Evolutionary conservation across 2,888 invertebrate species (phyloP), one percentile per base, ranked within the genome.

Genomic region (Bellardia pandia): DNA sequence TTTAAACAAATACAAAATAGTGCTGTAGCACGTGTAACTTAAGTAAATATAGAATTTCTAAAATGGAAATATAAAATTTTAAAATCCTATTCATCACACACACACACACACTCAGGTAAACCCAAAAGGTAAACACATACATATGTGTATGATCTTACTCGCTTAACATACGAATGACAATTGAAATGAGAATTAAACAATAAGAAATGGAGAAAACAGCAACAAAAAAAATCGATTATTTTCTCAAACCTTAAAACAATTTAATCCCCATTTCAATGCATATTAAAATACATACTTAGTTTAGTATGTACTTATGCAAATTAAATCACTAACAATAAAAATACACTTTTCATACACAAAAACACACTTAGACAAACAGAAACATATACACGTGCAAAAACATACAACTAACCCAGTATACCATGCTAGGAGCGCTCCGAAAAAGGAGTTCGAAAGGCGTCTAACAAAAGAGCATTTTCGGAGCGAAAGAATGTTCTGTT

Each of bases 301-400:
- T 76, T 53, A 56, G 16, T 75, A 56, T 64, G 51, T 85, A 75
- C 78, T 82, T 88, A 85, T 79, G 81, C 66, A 86, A 82, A 88
- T 88, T 82, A 83, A 82, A 85, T 69, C 53, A 48, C 33, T 40
- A 81, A 71, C 56, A 72, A 23, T 23, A 23, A 51, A 78, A 66
- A n/a, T 42, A 53, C 68, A 16, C 8, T 16, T 37, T 16, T 42
- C 11, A 4, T 5, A 30, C 4, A 68, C 66, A 68, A 53, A 53
- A 53, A 53, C 40, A 75, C 58, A 51, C 13, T 45, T 45, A 45
- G 13, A 13, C 1, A 45, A 9, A 45, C 33, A 77, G 4, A 68
- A 42, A 37, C 8, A 7, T 56, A 62, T 37, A 56, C 48, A 68
- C 48, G 69, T 42, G 40, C 64, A 45, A 13, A 11, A n/a, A 9